These are phyloP conservation scores for Dendronephthya gigantea DNA, from an alignment of 64 coral and sea anemone species.

Conservation along the genomic window DNA sequence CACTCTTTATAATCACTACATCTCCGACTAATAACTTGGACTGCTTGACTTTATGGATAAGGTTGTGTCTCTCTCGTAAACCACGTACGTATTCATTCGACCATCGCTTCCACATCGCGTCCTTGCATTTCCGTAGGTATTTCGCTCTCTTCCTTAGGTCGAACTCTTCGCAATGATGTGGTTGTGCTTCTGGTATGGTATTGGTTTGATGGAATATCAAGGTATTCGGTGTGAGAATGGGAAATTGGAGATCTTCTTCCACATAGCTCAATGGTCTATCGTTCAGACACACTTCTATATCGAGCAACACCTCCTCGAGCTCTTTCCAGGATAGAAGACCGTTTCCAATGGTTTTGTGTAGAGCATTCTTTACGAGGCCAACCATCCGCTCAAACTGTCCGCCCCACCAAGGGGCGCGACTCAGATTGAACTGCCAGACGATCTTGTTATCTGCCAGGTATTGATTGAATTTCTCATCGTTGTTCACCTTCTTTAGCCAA, in stretches of 20 bases:
- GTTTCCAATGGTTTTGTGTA: conserved; percentile 1
- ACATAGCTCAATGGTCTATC: conserved; percentile 12
- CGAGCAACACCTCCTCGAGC: background rate
- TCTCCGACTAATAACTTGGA: background rate
- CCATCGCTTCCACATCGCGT: conserved; percentile 19
- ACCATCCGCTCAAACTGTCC: conserved; percentile 25
- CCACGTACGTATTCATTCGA: conserved; percentile 25
- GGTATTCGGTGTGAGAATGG: conserved; percentile 31
- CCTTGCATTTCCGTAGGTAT: conserved; percentile 28
- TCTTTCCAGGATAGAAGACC: conserved; percentile 2
- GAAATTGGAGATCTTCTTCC: conserved; percentile 29
- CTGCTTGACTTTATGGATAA: background rate
- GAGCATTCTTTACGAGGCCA: background rate
- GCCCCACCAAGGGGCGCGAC: conserved; percentile 25
- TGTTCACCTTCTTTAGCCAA: conserved; percentile 14
- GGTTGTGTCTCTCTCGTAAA: conserved; percentile 29
- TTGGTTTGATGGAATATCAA: background rate
- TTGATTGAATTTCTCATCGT: conserved; percentile 5
- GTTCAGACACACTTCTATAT: conserved; percentile 23
- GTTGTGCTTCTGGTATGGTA: background rate
- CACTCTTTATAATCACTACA: conserved; percentile 34
- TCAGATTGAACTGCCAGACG: conserved; percentile 26
- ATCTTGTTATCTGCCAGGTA: conserved; percentile 34
- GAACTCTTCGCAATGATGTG: background rate
- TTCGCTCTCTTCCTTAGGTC: conserved; percentile 17